These are phyloP conservation scores for Zaprionus lachaisei DNA, from an alignment of 1,140 invertebrate species.

Conservation along the genomic window DNA sequence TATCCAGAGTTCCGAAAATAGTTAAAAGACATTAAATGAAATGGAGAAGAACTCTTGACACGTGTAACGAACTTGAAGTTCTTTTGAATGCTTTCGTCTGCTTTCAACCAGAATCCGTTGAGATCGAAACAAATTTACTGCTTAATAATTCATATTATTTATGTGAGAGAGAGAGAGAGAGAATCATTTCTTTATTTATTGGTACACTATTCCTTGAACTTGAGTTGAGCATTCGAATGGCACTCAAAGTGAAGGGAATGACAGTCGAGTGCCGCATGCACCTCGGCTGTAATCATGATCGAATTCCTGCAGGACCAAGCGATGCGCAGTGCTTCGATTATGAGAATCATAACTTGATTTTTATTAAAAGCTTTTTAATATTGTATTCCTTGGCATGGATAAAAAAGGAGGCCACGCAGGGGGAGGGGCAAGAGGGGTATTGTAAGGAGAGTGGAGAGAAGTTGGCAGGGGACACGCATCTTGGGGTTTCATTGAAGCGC, in stretches of 20 bases:
- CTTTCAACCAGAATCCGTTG: neutral
- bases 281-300: slow-evolving; percentile 35
- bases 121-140: neutral
- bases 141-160: neutral
- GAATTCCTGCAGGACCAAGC: slow-evolving; percentile 23
- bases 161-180: no score
- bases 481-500: slow-evolving; percentile 59
- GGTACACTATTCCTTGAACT: slow-evolving; percentile 10
- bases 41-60: slow-evolving; percentile 5
- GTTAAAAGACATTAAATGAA: neutral
- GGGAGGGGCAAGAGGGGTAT: neutral
- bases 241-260: slow-evolving; percentile 19
- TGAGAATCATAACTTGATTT: slow-evolving; percentile 53
- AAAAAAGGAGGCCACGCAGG: neutral
- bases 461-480: slow-evolving; percentile 29
- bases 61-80: slow-evolving; percentile 5
- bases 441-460: neutral
- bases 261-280: slow-evolving; percentile 8
- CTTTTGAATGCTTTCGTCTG: neutral
- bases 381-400: slow-evolving; percentile 28
- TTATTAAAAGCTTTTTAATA: slow-evolving; percentile 67
- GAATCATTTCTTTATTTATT: neutral
- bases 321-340: slow-evolving; percentile 51
- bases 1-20: neutral
- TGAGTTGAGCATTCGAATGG: slow-evolving; percentile 12